Base-by-base conservation (phyloP, 1,140 invertebrate genomes). In the Panagrolaimus sp. region DNA sequence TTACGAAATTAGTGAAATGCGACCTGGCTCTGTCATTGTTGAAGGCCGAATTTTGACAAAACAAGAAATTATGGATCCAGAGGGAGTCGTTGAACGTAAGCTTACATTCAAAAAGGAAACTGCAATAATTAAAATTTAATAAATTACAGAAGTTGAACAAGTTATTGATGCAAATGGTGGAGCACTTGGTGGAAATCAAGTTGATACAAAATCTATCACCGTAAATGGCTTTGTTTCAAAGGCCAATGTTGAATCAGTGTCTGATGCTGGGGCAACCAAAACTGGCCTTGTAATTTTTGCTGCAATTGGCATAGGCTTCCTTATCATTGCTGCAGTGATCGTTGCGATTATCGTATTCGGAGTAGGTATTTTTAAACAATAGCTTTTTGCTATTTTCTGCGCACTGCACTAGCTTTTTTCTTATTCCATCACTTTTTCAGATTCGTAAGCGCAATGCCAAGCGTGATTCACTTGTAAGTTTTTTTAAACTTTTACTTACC, bases 151-250 rank as follows among this genome's bases (percentile, higher is more conserved):
- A 20, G 51, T 57, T 27, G 51, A 57, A 57, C 51, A 57, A 27
- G 51, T 57, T 27, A 57, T 57, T 27, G 51, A 57, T 25, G 51
- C 51, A 14, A 57, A 57, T 57, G 51, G 51, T 23, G 51, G 51
- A 20, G 8, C 14, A 11, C 20, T 57, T 11, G 51, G 51, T 20
- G 51, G 51, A 1, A 57, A 57, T 27, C 20, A 57, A 27, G 51
- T 57, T 27, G 51, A 57, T 16, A 11, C 51, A 4, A 57, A 57
- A 27, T 57, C 51, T 4, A 57, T 57, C 13, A 27, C 51, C 51
- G 51, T 57, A 14, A 27, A 27, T 27, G 51, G 51, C 11, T 57
- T 57, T 16, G 51, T 57, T 8, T 20, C 51, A 20, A 57, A 57
- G n/a, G 51, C 20, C 51, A 57, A 57, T 57, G 51, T 57, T 16